These are phyloP conservation scores for Sitophilus oryzae DNA, from an alignment of 1,140 invertebrate genomes.

Conservation along the genomic window DNA sequence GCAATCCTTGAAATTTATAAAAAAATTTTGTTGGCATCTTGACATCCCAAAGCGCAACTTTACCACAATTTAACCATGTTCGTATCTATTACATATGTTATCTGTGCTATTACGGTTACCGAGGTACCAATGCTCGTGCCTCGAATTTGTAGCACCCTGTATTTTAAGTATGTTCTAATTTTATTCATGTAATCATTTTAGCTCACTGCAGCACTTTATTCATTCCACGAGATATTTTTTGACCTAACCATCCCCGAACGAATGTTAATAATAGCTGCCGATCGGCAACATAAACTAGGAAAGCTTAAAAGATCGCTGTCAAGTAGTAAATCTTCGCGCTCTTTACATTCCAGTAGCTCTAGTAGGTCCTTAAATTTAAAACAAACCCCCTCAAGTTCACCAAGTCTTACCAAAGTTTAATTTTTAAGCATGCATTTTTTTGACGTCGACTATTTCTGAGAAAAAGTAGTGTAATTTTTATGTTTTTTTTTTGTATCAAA, in stretches of 20 bases:
- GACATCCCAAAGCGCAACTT: no score
- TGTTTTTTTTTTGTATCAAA: no score
- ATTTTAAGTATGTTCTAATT: not conserved
- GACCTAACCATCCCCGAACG: constrained; percentile 47
- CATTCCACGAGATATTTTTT: constrained; percentile 57
- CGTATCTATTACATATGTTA: no score
- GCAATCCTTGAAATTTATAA: no score
- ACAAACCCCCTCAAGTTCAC: constrained; percentile 7
- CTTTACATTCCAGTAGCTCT: constrained; percentile 1
- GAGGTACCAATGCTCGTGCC: no score
- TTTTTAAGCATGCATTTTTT: no score
- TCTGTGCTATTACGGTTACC: no score
- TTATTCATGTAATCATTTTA: constrained; percentile 31
- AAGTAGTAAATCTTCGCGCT: not conserved
- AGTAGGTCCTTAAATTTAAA: not conserved
- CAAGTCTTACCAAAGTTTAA: constrained; percentile 20
- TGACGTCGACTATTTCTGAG: no score
- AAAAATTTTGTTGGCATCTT: no score
- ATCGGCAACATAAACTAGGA: constrained; percentile 40
- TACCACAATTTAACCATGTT: no score
- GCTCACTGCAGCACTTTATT: constrained; percentile 58
- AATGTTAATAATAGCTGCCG: constrained; percentile 52
- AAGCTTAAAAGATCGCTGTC: constrained; percentile 23
- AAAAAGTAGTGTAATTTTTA: no score
- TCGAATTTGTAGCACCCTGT: no score